Evolutionary conservation across 1,140 invertebrate species (phyloP).

Genomic region (Drosophila baimaii): DNA sequence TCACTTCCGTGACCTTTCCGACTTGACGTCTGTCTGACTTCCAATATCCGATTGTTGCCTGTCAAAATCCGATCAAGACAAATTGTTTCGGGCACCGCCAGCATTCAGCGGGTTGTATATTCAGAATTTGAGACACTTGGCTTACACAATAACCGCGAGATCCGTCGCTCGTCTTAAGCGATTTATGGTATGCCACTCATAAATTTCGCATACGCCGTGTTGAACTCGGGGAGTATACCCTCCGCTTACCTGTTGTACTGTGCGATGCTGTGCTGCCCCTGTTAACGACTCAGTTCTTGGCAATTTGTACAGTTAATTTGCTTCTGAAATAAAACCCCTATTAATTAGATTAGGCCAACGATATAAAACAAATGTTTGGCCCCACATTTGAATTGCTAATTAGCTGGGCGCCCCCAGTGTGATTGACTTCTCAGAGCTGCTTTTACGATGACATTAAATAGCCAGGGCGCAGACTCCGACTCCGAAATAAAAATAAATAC

Average conservation of each 20-base stretch:
- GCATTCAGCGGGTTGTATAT: conserved; percentile 29
- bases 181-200: conserved; percentile 39
- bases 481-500: conserved; percentile 28
- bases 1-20: conserved; percentile 72
- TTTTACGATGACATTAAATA: conserved; percentile 58
- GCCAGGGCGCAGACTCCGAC: conserved; percentile 9
- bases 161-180: conserved; percentile 12
- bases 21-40: conserved; percentile 45
- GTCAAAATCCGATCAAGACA: conserved; percentile 58
- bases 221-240: conserved; percentile 7
- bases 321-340: conserved; percentile 37
- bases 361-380: conserved; percentile 47
- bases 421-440: conserved; percentile 29
- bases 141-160: conserved; percentile 50
- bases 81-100: conserved; percentile 25
- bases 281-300: conserved; percentile 29
- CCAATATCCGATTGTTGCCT: conserved; percentile 57
- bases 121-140: conserved; percentile 55
- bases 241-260: neutral
- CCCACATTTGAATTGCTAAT: conserved; percentile 55
- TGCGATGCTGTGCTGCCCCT: neutral
- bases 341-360: conserved; percentile 49
- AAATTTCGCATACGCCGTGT: conserved; percentile 66
- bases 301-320: conserved; percentile 47
- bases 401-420: conserved; percentile 23